Evolutionary conservation across 2,888 invertebrate species (phyloP), one percentile per base, ranked within the genome.

Genomic region (Torymus aiolomorphi): DNA sequence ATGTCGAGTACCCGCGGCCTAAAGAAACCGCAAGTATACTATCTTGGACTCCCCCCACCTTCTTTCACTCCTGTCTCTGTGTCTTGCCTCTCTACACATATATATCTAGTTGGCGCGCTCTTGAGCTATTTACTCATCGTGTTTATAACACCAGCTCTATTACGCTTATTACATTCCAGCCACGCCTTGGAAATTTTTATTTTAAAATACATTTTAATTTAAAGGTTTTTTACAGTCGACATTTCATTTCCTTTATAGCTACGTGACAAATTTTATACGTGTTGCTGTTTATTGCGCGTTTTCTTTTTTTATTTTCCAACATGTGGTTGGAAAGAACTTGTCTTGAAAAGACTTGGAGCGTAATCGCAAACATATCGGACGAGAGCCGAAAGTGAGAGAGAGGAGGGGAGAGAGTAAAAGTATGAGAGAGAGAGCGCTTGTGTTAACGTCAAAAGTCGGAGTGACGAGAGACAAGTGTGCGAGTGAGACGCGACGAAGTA

Each of bases 361-460:
- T 56, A 57, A 71, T 57, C 42, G 61, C 49, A 20, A 61, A 49
- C 42, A 42, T 63, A 63, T 31, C 31, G 14, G 2, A n/a, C 4
- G 18, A 20, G 31, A 24, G 51, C 52, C 2, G 5, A 13, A n/a
- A 5, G 31, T 4, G 54, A 16, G 1, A 42, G 42, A 16, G 52
- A 1, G 10, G 10, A 42, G 0, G 18, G n/a, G 52, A 20, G 54
- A 66, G 51, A 18, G 42, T 18, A n/a, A 61, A 3, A 65, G 61
- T 18, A 24, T 14, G 20, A 71, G 49, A 42, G 24, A 24, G 31
- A n/a, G 57, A 70, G 56, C 52, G 73, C 63, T 63, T 73, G 24
- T 54, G 75, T 66, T 42, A 42, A 74, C 57, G 66, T 66, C 59
- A 66, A 13, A 51, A 71, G 61, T 61, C n/a, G 13, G 75, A 51